phyloP scores from a whole-genome alignment of 2,113 vertebrate species.

The Erinaceus europaeus region DNA sequence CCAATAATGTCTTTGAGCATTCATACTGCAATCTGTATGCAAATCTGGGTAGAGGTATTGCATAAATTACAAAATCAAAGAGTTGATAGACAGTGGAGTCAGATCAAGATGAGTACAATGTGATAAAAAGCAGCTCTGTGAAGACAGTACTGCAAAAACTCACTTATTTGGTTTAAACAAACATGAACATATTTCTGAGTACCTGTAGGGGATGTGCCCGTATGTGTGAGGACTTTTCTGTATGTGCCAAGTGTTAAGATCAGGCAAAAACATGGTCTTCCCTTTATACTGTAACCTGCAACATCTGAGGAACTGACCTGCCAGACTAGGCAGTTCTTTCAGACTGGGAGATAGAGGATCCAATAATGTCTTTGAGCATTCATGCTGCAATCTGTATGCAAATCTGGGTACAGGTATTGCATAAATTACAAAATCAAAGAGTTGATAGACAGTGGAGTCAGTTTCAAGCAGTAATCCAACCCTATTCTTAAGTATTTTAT shows the following conservation, averaged over 20 bases:
- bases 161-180: neutral
- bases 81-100: neutral
- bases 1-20: neutral
- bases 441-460: neutral
- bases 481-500: too few relatives aligned
- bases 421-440: neutral
- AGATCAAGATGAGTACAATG: neutral
- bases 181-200: neutral
- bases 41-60: neutral
- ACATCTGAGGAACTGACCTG: neutral
- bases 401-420: neutral
- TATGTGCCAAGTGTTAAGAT: neutral
- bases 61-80: neutral
- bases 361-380: neutral
- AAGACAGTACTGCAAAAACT: neutral
- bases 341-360: neutral
- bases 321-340: neutral
- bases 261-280: neutral
- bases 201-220: neutral
- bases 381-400: neutral
- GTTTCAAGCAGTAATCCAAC: neutral
- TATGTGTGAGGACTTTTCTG: neutral
- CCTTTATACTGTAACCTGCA: neutral
- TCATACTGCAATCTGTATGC: neutral
- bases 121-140: neutral